A percentile compares a stretch with the other conserved stretches of the same genome.
phyloP scores from a whole-genome alignment of 2,797 vertebrate species.

The Heterohyrax brucei region DNA sequence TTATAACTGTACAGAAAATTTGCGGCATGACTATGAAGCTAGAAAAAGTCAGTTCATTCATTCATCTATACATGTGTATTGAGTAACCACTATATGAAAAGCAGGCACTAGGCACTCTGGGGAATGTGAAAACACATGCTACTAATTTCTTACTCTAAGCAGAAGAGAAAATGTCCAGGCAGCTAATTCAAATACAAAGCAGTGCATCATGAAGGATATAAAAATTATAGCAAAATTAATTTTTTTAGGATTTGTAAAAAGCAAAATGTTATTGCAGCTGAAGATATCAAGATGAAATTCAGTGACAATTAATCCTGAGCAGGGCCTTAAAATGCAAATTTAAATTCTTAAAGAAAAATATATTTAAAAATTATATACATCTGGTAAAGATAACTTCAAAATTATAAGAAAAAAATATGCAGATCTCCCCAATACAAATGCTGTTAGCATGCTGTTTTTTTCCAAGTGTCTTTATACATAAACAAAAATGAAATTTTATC shows the following conservation, averaged over 20 bases:
- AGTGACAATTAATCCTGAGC: neutral
- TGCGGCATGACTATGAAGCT: neutral
- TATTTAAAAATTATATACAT: neutral
- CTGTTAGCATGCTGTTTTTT: neutral
- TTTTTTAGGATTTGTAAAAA: slow-evolving; percentile 3
- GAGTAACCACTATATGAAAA: neutral
- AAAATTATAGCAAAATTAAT: slow-evolving; percentile 14
- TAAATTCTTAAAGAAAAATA: neutral
- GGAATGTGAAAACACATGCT: neutral
- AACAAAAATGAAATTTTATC: slow-evolving; percentile 15
- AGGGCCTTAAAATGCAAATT: neutral
- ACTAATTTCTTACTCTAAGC: neutral
- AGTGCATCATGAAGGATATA: neutral
- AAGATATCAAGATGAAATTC: neutral
- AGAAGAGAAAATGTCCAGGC: neutral
- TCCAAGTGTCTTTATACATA: neutral
- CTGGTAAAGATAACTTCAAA: neutral
- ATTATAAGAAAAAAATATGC: neutral
- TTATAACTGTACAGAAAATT: slow-evolving; percentile 60
- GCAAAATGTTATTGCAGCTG: slow-evolving; percentile 19
- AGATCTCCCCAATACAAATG: slow-evolving; percentile 27
- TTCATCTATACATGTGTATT: neutral
- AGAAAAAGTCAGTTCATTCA: neutral
- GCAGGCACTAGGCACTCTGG: neutral
- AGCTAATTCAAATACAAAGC: neutral